Conservation (phyloP, 2,888 invertebrate genomes). For the Melipona bicolor region DNA sequence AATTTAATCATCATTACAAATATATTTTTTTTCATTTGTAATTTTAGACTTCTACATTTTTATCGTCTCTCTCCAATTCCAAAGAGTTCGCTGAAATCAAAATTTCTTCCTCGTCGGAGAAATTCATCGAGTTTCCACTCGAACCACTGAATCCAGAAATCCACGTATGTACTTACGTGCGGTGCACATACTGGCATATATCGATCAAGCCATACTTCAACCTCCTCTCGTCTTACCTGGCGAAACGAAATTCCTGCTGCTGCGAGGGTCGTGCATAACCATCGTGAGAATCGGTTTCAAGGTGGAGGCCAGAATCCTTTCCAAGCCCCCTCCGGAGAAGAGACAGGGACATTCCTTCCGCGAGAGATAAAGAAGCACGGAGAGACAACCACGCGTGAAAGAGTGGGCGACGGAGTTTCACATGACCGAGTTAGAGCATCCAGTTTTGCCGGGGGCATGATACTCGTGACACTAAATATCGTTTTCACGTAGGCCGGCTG, state of each 20-base stretch:
- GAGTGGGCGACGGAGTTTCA: slow-evolving; percentile 72
- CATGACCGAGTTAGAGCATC: slow-evolving; percentile 77
- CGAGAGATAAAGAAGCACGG: slow-evolving; percentile 13
- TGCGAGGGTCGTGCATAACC: slow-evolving; percentile 19
- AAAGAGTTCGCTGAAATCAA: background rate
- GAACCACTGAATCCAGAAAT: slow-evolving; percentile 14
- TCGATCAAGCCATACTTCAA: background rate
- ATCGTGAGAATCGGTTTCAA: slow-evolving; percentile 67
- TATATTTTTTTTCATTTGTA: background rate
- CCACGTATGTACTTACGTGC: background rate
- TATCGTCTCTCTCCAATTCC: background rate
- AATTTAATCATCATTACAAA: background rate
- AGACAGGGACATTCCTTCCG: slow-evolving; percentile 11
- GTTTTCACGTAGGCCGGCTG: slow-evolving; percentile 72
- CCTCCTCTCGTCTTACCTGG: slow-evolving; percentile 2
- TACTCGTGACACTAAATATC: slow-evolving; percentile 74
- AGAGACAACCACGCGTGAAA: slow-evolving; percentile 36
- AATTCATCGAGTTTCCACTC: slow-evolving; percentile 19
- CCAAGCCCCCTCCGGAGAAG: slow-evolving; percentile 15
- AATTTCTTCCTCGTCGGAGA: background rate
- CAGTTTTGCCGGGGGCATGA: slow-evolving; percentile 65
- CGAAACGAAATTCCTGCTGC: slow-evolving; percentile 22
- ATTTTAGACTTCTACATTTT: background rate
- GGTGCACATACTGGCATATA: no score
- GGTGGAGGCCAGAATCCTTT: slow-evolving; percentile 66